A percentile compares a stretch with the other conserved stretches of the same genome.
phyloP scores from a whole-genome alignment of 2,888 invertebrate genomes.

The Ophion obscuratus region DNA sequence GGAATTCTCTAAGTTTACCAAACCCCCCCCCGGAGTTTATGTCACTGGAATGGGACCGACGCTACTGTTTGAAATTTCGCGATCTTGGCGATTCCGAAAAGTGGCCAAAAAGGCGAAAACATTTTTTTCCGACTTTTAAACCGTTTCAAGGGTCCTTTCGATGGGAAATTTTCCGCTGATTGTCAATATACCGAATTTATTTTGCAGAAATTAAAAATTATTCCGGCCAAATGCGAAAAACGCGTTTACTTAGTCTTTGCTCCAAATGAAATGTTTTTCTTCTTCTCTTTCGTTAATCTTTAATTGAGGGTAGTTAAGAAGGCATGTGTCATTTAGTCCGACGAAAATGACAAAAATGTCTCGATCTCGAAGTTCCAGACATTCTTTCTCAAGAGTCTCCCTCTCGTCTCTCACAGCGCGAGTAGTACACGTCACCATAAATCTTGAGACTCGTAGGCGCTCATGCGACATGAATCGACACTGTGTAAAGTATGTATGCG shows the following conservation, averaged over 20 bases:
- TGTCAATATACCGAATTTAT: too few relatives aligned
- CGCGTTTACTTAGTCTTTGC: background rate
- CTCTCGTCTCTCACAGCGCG: background rate
- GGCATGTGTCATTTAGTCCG: background rate
- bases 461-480: slow-evolving; percentile 21
- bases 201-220: too few relatives aligned
- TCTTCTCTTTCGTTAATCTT: background rate
- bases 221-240: too few relatives aligned
- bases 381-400: slow-evolving; percentile 18
- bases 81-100: too few relatives aligned
- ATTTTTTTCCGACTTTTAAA: too few relatives aligned
- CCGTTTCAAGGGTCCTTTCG: too few relatives aligned
- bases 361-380: background rate
- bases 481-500: slow-evolving; percentile 7
- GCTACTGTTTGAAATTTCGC: too few relatives aligned
- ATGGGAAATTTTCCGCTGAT: too few relatives aligned
- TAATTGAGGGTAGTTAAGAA: background rate
- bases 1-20: too few relatives aligned
- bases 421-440: slow-evolving; percentile 29
- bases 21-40: too few relatives aligned
- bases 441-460: slow-evolving; percentile 25
- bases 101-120: too few relatives aligned
- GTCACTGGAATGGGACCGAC: too few relatives aligned
- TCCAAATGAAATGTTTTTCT: background rate
- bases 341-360: slow-evolving; percentile 12